Evolutionary conservation across 2,888 invertebrate species (phyloP).

Genomic region (Tenthredo notha): DNA sequence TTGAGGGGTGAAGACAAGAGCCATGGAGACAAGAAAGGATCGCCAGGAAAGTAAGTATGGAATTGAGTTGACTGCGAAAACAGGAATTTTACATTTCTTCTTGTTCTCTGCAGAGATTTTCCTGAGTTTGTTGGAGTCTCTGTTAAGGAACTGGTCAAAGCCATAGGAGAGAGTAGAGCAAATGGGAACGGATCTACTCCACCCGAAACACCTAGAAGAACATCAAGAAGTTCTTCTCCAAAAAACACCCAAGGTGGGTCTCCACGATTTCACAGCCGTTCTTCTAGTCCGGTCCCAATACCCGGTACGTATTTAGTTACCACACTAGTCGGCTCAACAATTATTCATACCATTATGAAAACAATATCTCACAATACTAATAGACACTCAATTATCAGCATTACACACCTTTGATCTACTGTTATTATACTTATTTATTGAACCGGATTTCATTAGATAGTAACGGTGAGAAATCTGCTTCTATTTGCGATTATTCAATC

Average conservation of each 20-base stretch:
- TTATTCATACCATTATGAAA: neutral
- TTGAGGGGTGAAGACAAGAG: slow-evolving; percentile 80
- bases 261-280: slow-evolving; percentile 80
- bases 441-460: neutral
- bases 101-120: slow-evolving; percentile 74
- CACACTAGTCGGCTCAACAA: slow-evolving; percentile 4
- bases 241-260: slow-evolving; percentile 78
- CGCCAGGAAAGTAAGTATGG: slow-evolving; percentile 71
- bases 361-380: slow-evolving; percentile 27
- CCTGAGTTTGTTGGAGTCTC: slow-evolving; percentile 84
- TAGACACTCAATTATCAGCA: slow-evolving; percentile 53
- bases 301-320: slow-evolving; percentile 78
- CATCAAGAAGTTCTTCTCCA: slow-evolving; percentile 79
- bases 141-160: slow-evolving; percentile 87
- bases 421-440: neutral
- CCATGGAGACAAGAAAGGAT: slow-evolving; percentile 72
- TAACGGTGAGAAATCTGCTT: neutral
- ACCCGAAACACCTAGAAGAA: slow-evolving; percentile 83
- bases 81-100: slow-evolving; percentile 25
- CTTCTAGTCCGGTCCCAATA: slow-evolving; percentile 83
- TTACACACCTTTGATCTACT: neutral
- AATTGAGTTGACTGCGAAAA: slow-evolving; percentile 48
- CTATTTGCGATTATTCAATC: neutral
- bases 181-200: slow-evolving; percentile 90
- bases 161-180: slow-evolving; percentile 87